Conservation (phyloP, 2,888 invertebrate species). For the Orthonychiurus folsomi region DNA sequence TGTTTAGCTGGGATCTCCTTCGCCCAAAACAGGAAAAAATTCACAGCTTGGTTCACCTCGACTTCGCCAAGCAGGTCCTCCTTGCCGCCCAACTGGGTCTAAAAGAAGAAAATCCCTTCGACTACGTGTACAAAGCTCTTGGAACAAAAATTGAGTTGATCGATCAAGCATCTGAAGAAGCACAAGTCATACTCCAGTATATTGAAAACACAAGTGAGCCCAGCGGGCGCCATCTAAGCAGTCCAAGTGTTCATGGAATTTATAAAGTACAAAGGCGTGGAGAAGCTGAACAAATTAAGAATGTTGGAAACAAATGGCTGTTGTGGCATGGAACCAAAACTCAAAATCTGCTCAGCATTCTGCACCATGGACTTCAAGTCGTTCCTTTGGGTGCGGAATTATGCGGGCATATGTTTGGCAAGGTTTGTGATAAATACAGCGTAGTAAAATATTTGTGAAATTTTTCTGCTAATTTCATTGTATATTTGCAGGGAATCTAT, state of each 20-base stretch:
- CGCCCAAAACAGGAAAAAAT: slow-evolving; percentile 43
- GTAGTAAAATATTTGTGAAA: background rate
- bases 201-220: slow-evolving; percentile 44
- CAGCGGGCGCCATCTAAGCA: slow-evolving; percentile 2
- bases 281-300: slow-evolving; percentile 20
- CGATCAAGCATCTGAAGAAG: slow-evolving; percentile 44
- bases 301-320: slow-evolving; percentile 39
- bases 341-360: slow-evolving; percentile 48
- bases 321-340: slow-evolving; percentile 50
- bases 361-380: slow-evolving; percentile 47
- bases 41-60: slow-evolving; percentile 44
- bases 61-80: slow-evolving; percentile 44
- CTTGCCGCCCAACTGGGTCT: slow-evolving; percentile 42
- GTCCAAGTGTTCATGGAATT: slow-evolving; percentile 33
- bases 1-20: slow-evolving; percentile 42
- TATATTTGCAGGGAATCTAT: slow-evolving; percentile 44
- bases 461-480: background rate
- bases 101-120: slow-evolving; percentile 44
- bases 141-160: slow-evolving; percentile 44
- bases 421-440: slow-evolving; percentile 43
- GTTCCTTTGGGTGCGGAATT: slow-evolving; percentile 46
- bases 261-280: slow-evolving; percentile 35
- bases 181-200: slow-evolving; percentile 49
- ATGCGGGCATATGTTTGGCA: slow-evolving; percentile 43
- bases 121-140: slow-evolving; percentile 47